Percentiles rank a stretch among this genome's conserved stretches.
phyloP scores from a whole-genome alignment of 1,140 invertebrate species.

The Goniozus legneri region DNA sequence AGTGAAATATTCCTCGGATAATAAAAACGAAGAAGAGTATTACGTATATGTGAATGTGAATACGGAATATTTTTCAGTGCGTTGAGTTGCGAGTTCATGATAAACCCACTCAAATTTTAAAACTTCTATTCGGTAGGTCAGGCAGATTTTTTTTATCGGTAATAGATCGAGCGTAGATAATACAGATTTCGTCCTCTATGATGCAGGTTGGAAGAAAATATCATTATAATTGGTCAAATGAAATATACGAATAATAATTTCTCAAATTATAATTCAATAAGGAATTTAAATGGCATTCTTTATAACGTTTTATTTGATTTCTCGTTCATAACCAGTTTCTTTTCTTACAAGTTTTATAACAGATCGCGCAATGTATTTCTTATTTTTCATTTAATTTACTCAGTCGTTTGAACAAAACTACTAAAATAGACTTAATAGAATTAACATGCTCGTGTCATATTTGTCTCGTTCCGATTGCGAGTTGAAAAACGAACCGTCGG shows the following conservation, averaged over 20 bases:
- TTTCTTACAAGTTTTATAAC: slow-evolving; percentile 25
- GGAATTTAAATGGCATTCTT: slow-evolving; percentile 31
- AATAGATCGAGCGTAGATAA: no score
- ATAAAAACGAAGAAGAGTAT: no score
- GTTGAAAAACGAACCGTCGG: slow-evolving; percentile 12
- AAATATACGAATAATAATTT: no score
- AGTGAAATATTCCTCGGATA: no score
- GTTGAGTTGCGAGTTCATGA: no score
- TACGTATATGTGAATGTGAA: no score
- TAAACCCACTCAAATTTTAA: no score
- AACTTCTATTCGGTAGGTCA: no score
- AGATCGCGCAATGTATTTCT: slow-evolving; percentile 30
- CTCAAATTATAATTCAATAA: no score
- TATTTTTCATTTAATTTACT: slow-evolving; percentile 21
- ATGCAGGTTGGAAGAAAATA: not conserved
- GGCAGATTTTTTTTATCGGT: no score
- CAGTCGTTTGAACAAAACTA: slow-evolving; percentile 35
- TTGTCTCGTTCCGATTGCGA: slow-evolving; percentile 13
- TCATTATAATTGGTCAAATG: not conserved
- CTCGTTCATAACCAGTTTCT: slow-evolving; percentile 31
- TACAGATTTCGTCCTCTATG: no score
- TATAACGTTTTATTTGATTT: slow-evolving; percentile 46
- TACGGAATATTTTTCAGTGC: no score
- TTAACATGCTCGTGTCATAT: slow-evolving; percentile 31
- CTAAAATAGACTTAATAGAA: slow-evolving; percentile 45